Base-by-base conservation (phyloP, 2,888 invertebrate genomes). In the Cephus sareptanus region DNA sequence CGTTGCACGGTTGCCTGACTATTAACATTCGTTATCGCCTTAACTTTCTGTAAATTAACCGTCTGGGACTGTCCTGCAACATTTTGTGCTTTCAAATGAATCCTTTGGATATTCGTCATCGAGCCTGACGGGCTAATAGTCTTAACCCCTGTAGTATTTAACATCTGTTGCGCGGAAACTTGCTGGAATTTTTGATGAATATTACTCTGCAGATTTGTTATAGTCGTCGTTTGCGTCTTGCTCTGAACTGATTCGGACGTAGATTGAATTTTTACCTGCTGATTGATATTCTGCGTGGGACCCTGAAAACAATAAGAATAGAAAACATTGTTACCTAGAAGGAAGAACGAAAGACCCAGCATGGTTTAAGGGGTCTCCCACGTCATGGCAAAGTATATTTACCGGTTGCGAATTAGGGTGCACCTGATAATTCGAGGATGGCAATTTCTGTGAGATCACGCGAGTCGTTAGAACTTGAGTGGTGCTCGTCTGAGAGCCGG, bases 31-130 rank as follows among this genome's bases (percentile, higher is more conserved):
- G 83, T 76, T 6, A 87, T 83, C 0, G 86, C 78, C 68, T 89
- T 89, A 4, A 88, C 83, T 56, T 90, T 90, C 56, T 89, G 89
- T 68, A 87, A 79, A 76, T 86, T 89, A 9, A 88, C 77, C 4
- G 84, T 82, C 40, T 87, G 89, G 13, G 83, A 70, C 35, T 85
- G 84, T 0, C 81, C 85, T 3, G 82, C 80, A 11, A 83, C 77
- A 73, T 79, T 81, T 73, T 86, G 86, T 0, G 86, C 40, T 56
- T 89, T 89, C 1, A 87, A 83, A 73, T 89, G 87, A 83, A 88
- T 83, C 83, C 87, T 87, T 31, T 89, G 89, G 23, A 89, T 78
- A 76, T 88, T 89, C 12, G 86, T 79, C 68, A 87, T 78, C 30
- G 80, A 77, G 13, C 85, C 77, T 31, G 85, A 81, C 6, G 83